Base-by-base conservation (phyloP, 2,888 invertebrate genomes). In the Drosophila subsilvestris region DNA sequence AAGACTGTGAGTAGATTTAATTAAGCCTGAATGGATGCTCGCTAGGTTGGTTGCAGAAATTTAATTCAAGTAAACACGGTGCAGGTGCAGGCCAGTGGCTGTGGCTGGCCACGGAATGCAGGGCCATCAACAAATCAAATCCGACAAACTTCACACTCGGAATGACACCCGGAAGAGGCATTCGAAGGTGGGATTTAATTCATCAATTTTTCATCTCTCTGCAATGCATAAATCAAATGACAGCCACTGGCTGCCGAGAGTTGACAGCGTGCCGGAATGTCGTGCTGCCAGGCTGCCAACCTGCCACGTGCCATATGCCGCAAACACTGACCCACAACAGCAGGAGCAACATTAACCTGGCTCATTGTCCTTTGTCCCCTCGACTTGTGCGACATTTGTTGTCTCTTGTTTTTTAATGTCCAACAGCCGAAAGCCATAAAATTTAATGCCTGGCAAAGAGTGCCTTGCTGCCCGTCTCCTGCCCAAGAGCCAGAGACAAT, bases 321-420 rank as follows among this genome's bases (percentile, higher is more conserved):
- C 29, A 50, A 50, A n/a, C 27, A 17, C 25, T 27, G 10, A 48
- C 60, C 56, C 71, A 58, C 70, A 58, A 44, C 60, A 51, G 53
- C 22, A 5, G 6, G 20, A 18, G 65, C 42, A 47, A 66, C 48
- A 71, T 59, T 53, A 70, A 59, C 59, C 51, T 48, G 71, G 32
- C 47, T 53, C 54, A 57, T 50, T 63, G 57, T 47, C 55, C 50
- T 49, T 14, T 5, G 17, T 29, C 8, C 10, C 32, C 20, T 29
- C 42, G 2, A 14, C 43, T 42, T 58, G 32, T 48, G 71, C 66
- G 71, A 75, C 79, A 84, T 78, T 80, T 78, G 76, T 67, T 55
- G 80, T 76, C 88, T 74, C 81, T 87, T 87, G 82, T 82, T 82
- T 85, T 81, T 81, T 68, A 85, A 75, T 63, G 83, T 71, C 81